Evolutionary conservation across 1,140 invertebrate species (phyloP), one percentile per base, ranked within the genome.

Genomic region (Zaprionus ghesquierei): DNA sequence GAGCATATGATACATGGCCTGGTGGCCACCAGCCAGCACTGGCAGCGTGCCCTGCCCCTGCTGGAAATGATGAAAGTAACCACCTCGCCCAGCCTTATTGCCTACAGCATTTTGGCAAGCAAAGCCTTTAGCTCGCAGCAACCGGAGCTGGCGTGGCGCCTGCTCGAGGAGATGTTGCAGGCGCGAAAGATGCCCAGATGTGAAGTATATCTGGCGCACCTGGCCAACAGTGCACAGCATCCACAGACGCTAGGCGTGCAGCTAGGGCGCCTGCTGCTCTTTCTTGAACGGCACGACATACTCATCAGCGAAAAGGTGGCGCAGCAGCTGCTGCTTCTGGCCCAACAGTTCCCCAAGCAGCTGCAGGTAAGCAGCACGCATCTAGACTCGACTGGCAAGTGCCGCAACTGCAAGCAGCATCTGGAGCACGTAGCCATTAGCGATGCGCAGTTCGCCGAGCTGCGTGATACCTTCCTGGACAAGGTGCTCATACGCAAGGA

Each of bases 401-500:
- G 96, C 91, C 49, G 59, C 13, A 82, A 74, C 44, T 97, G 96
- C 92, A 92, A 92, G 25, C 79, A 91, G 56, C 84, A 79, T 33
- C 87, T 97, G 50, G 68, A 93, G 15, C 79, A 91, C 54, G 91
- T 94, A 50, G 77, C 92, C 41, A 75, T 97, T 18, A 93, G 92
- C 2, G 63, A 93, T 22, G 89, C 94, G 31, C 95, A 97, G 81
- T 97, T 96, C 92, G 61, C 92, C 5, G 63, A 91, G 49, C 90
- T 98, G 9, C 93, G 94, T 55, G 63, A 93, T 12, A 91, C 92
- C 31, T 93, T 97, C 63, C 92, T 95, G 23, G 90, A 95, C 25
- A 94, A 94, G 68, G 93, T 96, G 9, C 93, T 97, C 15, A 91
- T 96, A 54, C 94, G 95, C 3, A 93, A 93, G 10, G 94, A 97